phyloP scores from a whole-genome alignment of 2,797 vertebrate genomes.

The Glossophaga mutica region DNA sequence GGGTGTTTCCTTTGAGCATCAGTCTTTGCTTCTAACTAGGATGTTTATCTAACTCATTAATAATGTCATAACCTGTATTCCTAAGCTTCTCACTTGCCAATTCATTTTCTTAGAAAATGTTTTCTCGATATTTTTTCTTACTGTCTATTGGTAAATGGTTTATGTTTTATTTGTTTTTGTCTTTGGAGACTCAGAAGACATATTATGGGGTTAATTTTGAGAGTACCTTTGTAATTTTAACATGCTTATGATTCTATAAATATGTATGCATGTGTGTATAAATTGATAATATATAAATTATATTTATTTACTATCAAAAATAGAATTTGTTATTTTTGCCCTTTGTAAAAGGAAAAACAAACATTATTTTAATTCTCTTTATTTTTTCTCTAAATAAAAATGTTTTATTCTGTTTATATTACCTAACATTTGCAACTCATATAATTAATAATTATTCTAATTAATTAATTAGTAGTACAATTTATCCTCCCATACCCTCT shows the following conservation, averaged over 20 bases:
- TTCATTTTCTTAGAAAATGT: background rate
- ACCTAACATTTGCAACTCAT: background rate
- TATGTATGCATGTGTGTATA: background rate
- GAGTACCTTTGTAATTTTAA: background rate
- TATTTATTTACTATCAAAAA: background rate
- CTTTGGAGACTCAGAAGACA: background rate
- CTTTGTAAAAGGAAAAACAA: background rate
- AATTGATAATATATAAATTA: background rate
- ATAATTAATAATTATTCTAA: background rate
- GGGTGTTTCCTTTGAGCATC: background rate
- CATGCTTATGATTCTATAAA: background rate
- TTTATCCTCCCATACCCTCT: too few species aligned
- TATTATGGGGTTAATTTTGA: background rate
- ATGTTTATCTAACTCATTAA: background rate
- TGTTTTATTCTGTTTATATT: background rate
- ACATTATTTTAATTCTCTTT: background rate
- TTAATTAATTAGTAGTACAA: too few species aligned
- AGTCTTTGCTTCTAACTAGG: background rate
- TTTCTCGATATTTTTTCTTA: background rate
- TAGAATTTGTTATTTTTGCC: background rate
- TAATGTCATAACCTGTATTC: background rate
- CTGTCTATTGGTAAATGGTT: background rate
- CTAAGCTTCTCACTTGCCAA: background rate
- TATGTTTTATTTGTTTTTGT: background rate
- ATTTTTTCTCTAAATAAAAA: background rate